Evolutionary conservation across 2,113 vertebrate species (phyloP).

Genomic region (Lipophrys pholis): DNA sequence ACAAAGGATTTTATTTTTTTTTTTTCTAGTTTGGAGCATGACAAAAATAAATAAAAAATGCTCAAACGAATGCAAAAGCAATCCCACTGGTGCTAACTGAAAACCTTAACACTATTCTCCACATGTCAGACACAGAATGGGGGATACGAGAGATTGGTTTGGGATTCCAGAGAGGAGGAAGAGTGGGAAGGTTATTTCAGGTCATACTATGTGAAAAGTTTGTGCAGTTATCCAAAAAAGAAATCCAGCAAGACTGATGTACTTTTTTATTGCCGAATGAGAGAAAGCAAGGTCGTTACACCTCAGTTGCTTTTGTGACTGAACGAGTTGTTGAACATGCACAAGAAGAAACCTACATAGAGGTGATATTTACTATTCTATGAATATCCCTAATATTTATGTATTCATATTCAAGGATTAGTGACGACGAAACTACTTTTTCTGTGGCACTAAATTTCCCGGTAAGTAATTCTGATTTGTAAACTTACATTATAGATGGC

Average conservation of each 20-base stretch:
- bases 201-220: background rate
- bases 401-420: too few relatives aligned
- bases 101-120: background rate
- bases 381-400: too few relatives aligned
- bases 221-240: background rate
- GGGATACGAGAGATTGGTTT: background rate
- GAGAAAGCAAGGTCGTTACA: background rate
- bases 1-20: background rate
- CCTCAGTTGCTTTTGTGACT: too few relatives aligned
- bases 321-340: too few relatives aligned
- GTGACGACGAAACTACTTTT: too few relatives aligned
- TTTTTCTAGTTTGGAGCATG: background rate
- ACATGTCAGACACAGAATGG: background rate
- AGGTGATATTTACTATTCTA: too few relatives aligned
- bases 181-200: background rate
- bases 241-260: too few relatives aligned
- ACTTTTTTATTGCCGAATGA: too few relatives aligned
- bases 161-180: background rate
- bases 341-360: too few relatives aligned
- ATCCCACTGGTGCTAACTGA: background rate
- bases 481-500: slow-evolving; percentile 4
- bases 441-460: too few relatives aligned
- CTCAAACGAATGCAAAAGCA: background rate
- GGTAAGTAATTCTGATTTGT: background rate
- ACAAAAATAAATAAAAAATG: background rate